Base-by-base conservation (phyloP, 2,888 invertebrate species). In the Stegana nigrithorax region DNA sequence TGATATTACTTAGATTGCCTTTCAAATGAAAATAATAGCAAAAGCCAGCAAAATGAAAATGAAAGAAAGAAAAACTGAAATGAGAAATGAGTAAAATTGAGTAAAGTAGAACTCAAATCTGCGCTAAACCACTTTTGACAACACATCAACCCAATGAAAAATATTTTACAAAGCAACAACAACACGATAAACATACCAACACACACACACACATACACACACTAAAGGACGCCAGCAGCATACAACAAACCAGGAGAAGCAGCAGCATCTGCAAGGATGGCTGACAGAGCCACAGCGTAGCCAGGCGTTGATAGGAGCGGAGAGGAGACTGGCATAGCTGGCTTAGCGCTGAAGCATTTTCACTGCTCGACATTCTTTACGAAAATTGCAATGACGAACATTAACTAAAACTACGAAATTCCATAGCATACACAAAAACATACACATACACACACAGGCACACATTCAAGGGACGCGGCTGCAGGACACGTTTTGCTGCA, bases 351-450 rank as follows among this genome's bases (percentile, higher is more conserved):
- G 53, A 27, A 53, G 19, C 53, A 29, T 14, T 29, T 27, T 53
- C 47, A 27, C 53, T 53, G 27, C 53, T 29, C 32, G 32, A 53
- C 25, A 53, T 53, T 53, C 53, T 32, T 53, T 53, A 17, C 53
- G 53, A 53, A 53, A 53, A 53, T 53, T 53, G 53, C 53, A 53
- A 53, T 60, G 59, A 29, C 58, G 21, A 62, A 63, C 65, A 71
- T 69, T 71, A 67, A 66, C 64, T 66, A 58, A 64, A 73, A 66
- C 71, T 66, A 62, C 64, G 56, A 47, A 72, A 72, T 71, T 69
- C 67, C 65, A 58, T 57, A 56, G 39, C 36, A 14, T 29, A 29
- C 29, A n/a, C 32, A 32, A 32, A 32, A 32, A 14, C 14, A 25
- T 14, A 47, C 47, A 47, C 27, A 53, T 26, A 53, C 61, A 59